phyloP scores from a whole-genome alignment of 1,140 invertebrate species.

The Drepana arcuata region DNA sequence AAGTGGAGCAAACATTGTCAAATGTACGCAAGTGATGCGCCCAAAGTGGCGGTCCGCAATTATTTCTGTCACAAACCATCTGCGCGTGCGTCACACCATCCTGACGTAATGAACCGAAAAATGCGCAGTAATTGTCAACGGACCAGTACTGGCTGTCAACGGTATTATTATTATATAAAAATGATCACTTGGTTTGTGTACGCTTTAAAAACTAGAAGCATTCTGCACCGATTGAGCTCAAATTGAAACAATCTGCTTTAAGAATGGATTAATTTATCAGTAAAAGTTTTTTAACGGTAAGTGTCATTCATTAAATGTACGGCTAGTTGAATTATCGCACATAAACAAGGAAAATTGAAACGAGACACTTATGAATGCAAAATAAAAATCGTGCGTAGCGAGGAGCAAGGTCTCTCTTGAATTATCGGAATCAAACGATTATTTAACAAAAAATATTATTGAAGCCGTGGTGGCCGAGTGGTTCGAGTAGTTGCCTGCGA shows the following conservation, averaged over 20 bases:
- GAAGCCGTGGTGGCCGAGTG: too few species aligned
- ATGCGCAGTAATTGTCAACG: slow-evolving; percentile 5
- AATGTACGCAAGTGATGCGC: not conserved
- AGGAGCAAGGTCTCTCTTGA: too few species aligned
- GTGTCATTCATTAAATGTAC: too few species aligned
- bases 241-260: not conserved
- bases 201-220: not conserved
- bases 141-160: not conserved
- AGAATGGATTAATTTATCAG: not conserved
- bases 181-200: not conserved
- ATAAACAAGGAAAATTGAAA: too few species aligned
- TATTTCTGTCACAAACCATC: slow-evolving; percentile 17
- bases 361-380: too few species aligned
- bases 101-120: slow-evolving; percentile 26
- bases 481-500: too few species aligned
- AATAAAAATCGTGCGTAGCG: too few species aligned
- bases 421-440: too few species aligned
- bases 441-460: too few species aligned
- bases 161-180: not conserved
- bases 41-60: slow-evolving; percentile 10
- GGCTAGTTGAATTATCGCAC: too few species aligned
- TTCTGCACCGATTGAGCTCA: not conserved
- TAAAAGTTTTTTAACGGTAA: not conserved
- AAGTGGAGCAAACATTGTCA: not conserved
- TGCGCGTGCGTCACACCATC: slow-evolving; percentile 23